phyloP scores from a whole-genome alignment of 2,888 invertebrate genomes.

The Herminia tarsipennalis region DNA sequence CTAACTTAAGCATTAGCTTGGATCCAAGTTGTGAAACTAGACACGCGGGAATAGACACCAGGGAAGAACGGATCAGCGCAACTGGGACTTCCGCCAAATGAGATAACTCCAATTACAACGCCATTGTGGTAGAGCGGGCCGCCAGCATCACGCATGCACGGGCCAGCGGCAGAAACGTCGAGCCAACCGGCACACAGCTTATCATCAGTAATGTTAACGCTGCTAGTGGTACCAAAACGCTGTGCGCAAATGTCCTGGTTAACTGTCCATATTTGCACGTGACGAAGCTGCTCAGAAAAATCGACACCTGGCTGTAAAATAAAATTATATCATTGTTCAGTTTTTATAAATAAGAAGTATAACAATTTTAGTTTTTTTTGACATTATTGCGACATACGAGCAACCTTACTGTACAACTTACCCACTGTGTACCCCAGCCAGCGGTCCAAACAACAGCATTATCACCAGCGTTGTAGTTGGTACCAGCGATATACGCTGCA shows the following conservation, averaged over 20 bases:
- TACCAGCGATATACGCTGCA: conserved; percentile 45
- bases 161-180: conserved; percentile 53
- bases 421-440: conserved; percentile 64
- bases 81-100: conserved; percentile 43
- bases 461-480: conserved; percentile 41
- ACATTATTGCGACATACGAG: too few species aligned
- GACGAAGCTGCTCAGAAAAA: conserved; percentile 49
- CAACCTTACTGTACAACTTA: conserved; percentile 28
- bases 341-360: too few species aligned
- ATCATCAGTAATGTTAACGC: conserved; percentile 41
- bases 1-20: not conserved
- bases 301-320: conserved; percentile 38
- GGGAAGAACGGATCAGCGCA: conserved; percentile 47
- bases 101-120: conserved; percentile 51
- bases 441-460: conserved; percentile 52
- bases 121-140: conserved; percentile 53
- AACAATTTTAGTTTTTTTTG: too few species aligned
- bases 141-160: conserved; percentile 55
- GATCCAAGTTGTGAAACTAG: conserved; percentile 1
- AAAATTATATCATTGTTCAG: too few species aligned
- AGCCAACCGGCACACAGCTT: conserved; percentile 60
- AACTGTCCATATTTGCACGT: conserved; percentile 43
- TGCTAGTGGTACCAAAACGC: not conserved
- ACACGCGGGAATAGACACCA: conserved; percentile 46
- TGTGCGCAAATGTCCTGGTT: not conserved